Percentiles rank a stretch among this genome's conserved stretches.
These are phyloP conservation scores for Dolichallabes microphthalmus DNA, from an alignment of 2,113 vertebrate species.

Conservation along the genomic window DNA sequence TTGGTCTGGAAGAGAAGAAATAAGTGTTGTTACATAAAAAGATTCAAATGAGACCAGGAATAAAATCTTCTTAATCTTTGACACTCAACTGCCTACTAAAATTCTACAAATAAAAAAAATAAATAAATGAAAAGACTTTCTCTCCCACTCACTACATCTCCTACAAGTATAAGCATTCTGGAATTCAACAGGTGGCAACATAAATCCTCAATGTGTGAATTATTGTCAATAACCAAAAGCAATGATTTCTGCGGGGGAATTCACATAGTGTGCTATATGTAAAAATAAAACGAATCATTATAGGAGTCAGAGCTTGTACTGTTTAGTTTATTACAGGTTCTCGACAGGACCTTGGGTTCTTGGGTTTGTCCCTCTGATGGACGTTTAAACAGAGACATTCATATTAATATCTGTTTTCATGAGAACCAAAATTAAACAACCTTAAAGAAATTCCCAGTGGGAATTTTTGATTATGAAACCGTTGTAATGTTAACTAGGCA, in stretches of 20 bases:
- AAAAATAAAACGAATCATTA: not conserved
- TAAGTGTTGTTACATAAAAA: not conserved
- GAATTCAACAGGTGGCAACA: not conserved
- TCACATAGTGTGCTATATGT: not conserved
- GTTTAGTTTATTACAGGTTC: not conserved
- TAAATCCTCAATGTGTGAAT: not conserved
- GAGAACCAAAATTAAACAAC: not conserved
- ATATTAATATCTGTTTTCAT: not conserved
- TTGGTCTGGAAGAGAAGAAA: not conserved
- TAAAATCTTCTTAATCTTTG: not conserved
- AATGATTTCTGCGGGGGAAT: not conserved
- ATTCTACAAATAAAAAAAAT: not conserved
- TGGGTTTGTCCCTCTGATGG: not conserved
- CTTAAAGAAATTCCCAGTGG: not conserved
- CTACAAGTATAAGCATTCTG: not conserved
- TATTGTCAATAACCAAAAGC: not conserved
- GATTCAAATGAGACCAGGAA: not conserved
- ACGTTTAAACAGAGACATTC: not conserved
- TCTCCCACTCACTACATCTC: not conserved
- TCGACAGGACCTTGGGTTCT: not conserved
- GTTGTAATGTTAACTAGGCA: no score
- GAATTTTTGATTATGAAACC: no score
- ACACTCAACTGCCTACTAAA: conserved; percentile 1
- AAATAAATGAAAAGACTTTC: not conserved
- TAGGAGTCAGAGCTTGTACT: not conserved